phyloP scores from a whole-genome alignment of 1,140 invertebrate species.

The Drosophila pandora region DNA sequence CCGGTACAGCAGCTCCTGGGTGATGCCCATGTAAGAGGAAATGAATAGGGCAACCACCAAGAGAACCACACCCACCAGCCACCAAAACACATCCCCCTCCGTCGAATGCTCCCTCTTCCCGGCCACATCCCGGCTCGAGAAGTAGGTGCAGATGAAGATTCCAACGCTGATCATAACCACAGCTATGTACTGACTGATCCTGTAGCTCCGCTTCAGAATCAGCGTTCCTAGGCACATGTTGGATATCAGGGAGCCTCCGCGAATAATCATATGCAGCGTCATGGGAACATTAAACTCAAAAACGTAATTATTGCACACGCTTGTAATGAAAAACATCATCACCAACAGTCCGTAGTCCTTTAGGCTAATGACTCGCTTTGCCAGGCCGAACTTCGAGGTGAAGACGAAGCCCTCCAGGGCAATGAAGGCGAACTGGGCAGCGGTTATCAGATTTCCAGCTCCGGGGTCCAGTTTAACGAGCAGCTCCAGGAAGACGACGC shows the following conservation, averaged over 20 bases:
- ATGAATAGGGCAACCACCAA: constrained; percentile 95
- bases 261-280: constrained; percentile 99
- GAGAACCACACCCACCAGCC: constrained; percentile 92
- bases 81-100: constrained; percentile 86
- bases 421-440: constrained; percentile 96
- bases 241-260: constrained; percentile 97
- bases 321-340: constrained; percentile 95
- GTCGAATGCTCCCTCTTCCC: neutral
- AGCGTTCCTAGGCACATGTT: constrained; percentile 98
- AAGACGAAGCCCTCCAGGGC: constrained; percentile 95
- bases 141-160: constrained; percentile 95
- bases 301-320: constrained; percentile 98
- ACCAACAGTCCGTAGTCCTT: constrained; percentile 95
- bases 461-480: constrained; percentile 95
- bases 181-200: constrained; percentile 94
- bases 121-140: constrained; percentile 85
- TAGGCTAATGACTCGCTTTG: constrained; percentile 88
- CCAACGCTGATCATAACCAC: constrained; percentile 96
- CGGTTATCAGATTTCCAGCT: constrained; percentile 96
- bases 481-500: constrained; percentile 95
- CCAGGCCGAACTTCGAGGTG: constrained; percentile 92
- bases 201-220: constrained; percentile 93
- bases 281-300: constrained; percentile 98
- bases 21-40: constrained; percentile 98
- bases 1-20: constrained; percentile 95